Percentiles rank a stretch among this genome's conserved stretches.
phyloP scores from a whole-genome alignment of 2,888 invertebrate genomes.

The Malachius bipustulatus region DNA sequence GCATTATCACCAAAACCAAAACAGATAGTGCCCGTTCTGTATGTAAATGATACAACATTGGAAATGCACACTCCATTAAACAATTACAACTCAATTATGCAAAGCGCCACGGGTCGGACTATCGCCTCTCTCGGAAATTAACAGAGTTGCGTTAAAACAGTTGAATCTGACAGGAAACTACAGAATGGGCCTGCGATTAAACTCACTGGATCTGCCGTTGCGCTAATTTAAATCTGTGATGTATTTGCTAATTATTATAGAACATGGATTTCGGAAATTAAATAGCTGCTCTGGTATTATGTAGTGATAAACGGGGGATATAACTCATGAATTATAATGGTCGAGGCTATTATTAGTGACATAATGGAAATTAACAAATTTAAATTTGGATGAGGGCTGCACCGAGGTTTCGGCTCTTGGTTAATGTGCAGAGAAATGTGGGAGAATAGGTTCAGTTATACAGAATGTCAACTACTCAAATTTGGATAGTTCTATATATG shows the following conservation, averaged over 20 bases:
- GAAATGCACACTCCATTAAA: slow-evolving; percentile 37
- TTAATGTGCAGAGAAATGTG: no score
- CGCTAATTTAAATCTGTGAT: slow-evolving; percentile 36
- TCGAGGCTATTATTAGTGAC: background rate
- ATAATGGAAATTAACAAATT: slow-evolving; percentile 2
- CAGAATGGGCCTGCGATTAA: slow-evolving; percentile 24
- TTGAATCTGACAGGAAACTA: slow-evolving; percentile 27
- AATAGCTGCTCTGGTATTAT: slow-evolving; percentile 22
- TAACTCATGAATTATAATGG: no score
- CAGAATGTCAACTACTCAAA: no score
- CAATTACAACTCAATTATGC: slow-evolving; percentile 39
- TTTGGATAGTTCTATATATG: no score
- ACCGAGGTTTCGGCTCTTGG: no score
- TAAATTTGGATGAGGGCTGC: no score
- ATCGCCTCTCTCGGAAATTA: slow-evolving; percentile 38
- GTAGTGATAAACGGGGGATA: background rate
- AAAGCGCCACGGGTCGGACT: slow-evolving; percentile 35
- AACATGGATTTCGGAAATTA: slow-evolving; percentile 34
- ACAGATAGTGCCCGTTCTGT: no score
- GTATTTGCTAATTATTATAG: slow-evolving; percentile 36
- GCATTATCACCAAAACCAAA: no score
- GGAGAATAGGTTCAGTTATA: no score
- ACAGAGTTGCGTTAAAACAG: slow-evolving; percentile 36
- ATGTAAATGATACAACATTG: slow-evolving; percentile 36
- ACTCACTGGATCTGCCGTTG: no score